These are phyloP conservation scores for Poicephalus meyeri DNA, from an alignment of 2,113 vertebrate genomes.

Conservation along the genomic window DNA sequence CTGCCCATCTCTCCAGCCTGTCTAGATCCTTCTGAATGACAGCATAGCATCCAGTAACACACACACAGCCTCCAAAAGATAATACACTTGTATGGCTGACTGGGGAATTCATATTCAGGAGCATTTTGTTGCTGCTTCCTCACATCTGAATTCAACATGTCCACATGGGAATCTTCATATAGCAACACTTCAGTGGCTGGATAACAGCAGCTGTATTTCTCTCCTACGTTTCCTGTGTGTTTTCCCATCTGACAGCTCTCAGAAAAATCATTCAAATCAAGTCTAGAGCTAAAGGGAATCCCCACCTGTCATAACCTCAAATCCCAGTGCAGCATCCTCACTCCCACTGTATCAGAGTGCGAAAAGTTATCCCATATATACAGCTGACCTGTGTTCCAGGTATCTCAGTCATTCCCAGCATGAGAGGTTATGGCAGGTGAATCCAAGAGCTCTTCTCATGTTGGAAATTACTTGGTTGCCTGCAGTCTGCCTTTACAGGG, in stretches of 20 bases:
- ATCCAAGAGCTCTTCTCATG: neutral
- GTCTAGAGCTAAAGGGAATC: neutral
- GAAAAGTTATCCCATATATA: neutral
- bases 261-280: neutral
- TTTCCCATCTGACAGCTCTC: neutral
- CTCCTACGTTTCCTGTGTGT: neutral
- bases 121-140: neutral
- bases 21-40: neutral
- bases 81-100: neutral
- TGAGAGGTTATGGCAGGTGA: neutral
- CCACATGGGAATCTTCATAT: neutral
- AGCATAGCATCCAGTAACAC: neutral
- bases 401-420: neutral
- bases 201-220: neutral
- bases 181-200: neutral
- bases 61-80: neutral
- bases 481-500: neutral
- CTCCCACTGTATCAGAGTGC: neutral
- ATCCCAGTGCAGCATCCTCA: neutral
- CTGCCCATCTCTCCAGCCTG: neutral
- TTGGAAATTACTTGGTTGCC: neutral
- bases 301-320: neutral
- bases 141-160: neutral
- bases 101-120: neutral
- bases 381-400: rapidly evolving